These are phyloP conservation scores for Drosophila micromelanica DNA, from an alignment of 1,140 invertebrate species.

Conservation along the genomic window DNA sequence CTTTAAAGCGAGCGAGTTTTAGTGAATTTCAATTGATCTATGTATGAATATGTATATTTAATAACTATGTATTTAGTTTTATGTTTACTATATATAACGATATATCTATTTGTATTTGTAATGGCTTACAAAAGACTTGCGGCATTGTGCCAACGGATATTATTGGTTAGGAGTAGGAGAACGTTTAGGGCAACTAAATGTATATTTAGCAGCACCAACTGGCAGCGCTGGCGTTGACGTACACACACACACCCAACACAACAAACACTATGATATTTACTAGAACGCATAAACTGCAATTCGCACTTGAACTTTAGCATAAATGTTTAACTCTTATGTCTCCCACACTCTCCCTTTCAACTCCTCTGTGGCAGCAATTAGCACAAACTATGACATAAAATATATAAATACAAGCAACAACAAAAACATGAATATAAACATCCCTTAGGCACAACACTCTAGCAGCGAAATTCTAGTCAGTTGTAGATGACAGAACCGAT, in stretches of 20 bases:
- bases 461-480: constrained; percentile 42
- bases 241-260: constrained; percentile 29
- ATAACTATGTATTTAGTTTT: constrained; percentile 61
- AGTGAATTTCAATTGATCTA: constrained; percentile 68
- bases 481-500: constrained; percentile 22
- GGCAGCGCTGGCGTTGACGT: constrained; percentile 78
- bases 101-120: constrained; percentile 63
- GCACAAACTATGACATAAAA: constrained; percentile 35
- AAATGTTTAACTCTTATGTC: constrained; percentile 54
- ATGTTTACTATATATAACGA: constrained; percentile 60
- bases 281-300: constrained; percentile 68
- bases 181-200: constrained; percentile 48
- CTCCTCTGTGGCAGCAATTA: constrained; percentile 16
- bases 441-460: constrained; percentile 16
- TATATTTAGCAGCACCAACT: constrained; percentile 70
- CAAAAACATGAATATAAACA: neutral
- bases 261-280: constrained; percentile 53
- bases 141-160: constrained; percentile 67
- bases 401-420: neutral
- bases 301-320: constrained; percentile 63
- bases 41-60: constrained; percentile 61
- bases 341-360: neutral
- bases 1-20: constrained; percentile 52
- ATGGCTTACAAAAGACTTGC: constrained; percentile 78
- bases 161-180: constrained; percentile 29